A percentile compares a stretch with the other conserved stretches of the same genome.
phyloP scores from a whole-genome alignment of 30 jellyfish, hydroid and myxozoan species.

The Pelagia noctiluca region DNA sequence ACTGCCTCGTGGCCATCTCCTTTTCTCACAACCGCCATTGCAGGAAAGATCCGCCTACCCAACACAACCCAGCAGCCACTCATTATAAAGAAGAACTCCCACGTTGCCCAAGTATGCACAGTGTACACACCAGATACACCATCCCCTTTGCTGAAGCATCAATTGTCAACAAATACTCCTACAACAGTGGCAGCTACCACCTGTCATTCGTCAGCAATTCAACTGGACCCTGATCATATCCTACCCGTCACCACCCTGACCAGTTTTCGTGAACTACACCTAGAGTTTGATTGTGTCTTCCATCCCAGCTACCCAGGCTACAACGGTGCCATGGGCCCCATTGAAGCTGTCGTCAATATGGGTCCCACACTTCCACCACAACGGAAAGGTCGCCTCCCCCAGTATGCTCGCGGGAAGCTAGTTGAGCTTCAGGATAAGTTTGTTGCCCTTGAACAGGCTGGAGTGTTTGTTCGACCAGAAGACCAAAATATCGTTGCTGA shows the following conservation, averaged over 20 bases:
- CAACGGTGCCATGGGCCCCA: too few relatives aligned
- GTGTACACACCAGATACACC: too few relatives aligned
- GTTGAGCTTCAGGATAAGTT: conserved; percentile 36
- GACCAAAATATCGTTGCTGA: conserved; percentile 23
- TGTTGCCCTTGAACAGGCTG: conserved; percentile 22
- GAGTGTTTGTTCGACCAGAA: conserved; percentile 71
- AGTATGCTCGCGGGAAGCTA: conserved; percentile 34
- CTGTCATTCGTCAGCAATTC: too few relatives aligned
- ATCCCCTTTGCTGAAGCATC: too few relatives aligned
- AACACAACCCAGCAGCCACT: too few relatives aligned
- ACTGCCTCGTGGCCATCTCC: conserved; percentile 37
- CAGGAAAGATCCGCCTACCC: too few relatives aligned
- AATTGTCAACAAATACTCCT: too few relatives aligned
- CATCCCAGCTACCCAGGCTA: too few relatives aligned
- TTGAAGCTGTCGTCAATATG: too few relatives aligned
- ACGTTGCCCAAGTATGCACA: conserved; percentile 17
- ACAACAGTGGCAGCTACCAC: too few relatives aligned
- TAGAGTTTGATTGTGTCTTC: too few relatives aligned
- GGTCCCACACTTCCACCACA: conserved; percentile 75
- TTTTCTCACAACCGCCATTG: neutral
- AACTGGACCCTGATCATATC: conserved; percentile 21
- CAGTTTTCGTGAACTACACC: conserved; percentile 10
- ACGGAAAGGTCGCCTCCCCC: conserved; percentile 67
- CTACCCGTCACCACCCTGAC: neutral
- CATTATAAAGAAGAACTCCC: conserved; percentile 7